Conservation (phyloP, 2,113 vertebrate genomes). For the Myotis brandtii region DNA sequence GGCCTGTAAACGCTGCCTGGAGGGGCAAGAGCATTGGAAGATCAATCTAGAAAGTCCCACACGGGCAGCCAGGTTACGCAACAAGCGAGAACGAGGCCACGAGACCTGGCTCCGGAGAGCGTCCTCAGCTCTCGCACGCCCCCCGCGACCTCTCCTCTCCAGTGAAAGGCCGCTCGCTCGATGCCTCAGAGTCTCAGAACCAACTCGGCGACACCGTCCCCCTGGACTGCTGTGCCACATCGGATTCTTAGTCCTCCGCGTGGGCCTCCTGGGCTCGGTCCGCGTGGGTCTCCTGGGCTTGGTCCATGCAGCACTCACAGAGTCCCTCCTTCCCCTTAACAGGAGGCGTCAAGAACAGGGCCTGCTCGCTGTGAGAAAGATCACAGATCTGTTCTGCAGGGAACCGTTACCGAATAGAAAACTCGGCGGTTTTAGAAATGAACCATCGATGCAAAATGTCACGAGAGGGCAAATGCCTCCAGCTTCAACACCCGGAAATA, state of each 20-base stretch:
- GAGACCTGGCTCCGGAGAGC: not conserved
- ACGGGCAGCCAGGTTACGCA: not conserved
- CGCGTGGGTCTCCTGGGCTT: not conserved
- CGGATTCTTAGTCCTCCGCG: not conserved
- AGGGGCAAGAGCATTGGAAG: not conserved
- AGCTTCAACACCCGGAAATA: slow-evolving; percentile 31
- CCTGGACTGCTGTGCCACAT: not conserved
- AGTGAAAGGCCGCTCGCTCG: not conserved
- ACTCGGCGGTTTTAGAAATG: not conserved
- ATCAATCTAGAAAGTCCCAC: slow-evolving; percentile 12
- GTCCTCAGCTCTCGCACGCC: not conserved
- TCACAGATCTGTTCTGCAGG: slow-evolving; percentile 24
- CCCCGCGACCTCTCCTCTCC: not conserved
- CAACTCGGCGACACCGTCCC: too few relatives aligned
- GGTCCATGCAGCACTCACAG: not conserved
- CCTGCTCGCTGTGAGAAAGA: not conserved
- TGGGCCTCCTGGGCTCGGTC: not conserved
- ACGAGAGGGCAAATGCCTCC: slow-evolving; percentile 14
- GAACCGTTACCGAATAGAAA: not conserved
- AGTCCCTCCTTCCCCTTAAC: not conserved
- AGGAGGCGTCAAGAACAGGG: slow-evolving; percentile 5
- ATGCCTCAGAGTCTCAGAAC: not conserved
- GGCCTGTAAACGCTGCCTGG: not conserved
- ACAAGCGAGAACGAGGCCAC: not conserved
- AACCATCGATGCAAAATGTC: not conserved